Percentiles rank a stretch among this genome's conserved stretches.
Conservation (phyloP, 2,797 vertebrate genomes). For the Microchirus variegatus region DNA sequence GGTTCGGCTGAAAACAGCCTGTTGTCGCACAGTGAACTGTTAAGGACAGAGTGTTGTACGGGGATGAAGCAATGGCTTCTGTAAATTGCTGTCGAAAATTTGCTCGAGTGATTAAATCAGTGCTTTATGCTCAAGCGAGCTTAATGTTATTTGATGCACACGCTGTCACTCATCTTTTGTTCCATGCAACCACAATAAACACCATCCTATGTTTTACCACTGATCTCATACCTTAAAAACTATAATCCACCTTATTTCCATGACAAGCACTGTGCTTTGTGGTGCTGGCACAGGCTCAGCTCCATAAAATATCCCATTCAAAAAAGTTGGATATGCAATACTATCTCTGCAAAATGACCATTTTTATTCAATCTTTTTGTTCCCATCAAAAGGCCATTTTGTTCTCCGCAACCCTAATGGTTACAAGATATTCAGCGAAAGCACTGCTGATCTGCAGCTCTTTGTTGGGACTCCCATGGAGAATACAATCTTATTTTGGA, state of each 20-base stretch:
- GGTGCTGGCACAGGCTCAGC: slow-evolving; percentile 61
- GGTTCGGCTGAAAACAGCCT: slow-evolving; percentile 41
- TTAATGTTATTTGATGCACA: slow-evolving; percentile 58
- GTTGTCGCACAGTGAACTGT: slow-evolving; percentile 20
- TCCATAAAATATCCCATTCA: slow-evolving; percentile 69
- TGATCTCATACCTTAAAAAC: slow-evolving; percentile 76
- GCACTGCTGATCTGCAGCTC: slow-evolving; percentile 76
- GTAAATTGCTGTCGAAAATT: slow-evolving; percentile 32
- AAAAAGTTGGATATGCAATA: slow-evolving; percentile 74
- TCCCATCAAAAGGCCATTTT: slow-evolving; percentile 80
- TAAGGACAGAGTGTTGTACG: slow-evolving; percentile 23
- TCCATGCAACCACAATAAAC: slow-evolving; percentile 65
- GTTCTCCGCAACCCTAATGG: slow-evolving; percentile 78
- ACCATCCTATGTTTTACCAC: slow-evolving; percentile 70
- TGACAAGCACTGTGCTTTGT: slow-evolving; percentile 77
- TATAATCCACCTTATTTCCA: slow-evolving; percentile 79
- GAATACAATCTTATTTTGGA: slow-evolving; percentile 81
- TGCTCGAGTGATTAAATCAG: slow-evolving; percentile 56
- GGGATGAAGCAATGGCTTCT: slow-evolving; percentile 19
- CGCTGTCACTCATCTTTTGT: slow-evolving; percentile 49
- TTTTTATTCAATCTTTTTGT: slow-evolving; percentile 86
- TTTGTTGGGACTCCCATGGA: slow-evolving; percentile 77
- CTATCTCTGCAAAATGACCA: slow-evolving; percentile 75
- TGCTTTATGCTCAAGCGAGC: slow-evolving; percentile 42
- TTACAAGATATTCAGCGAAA: slow-evolving; percentile 79